Evolutionary conservation across 2,113 vertebrate species (phyloP).

Genomic region (Rhabdornis inornatus): DNA sequence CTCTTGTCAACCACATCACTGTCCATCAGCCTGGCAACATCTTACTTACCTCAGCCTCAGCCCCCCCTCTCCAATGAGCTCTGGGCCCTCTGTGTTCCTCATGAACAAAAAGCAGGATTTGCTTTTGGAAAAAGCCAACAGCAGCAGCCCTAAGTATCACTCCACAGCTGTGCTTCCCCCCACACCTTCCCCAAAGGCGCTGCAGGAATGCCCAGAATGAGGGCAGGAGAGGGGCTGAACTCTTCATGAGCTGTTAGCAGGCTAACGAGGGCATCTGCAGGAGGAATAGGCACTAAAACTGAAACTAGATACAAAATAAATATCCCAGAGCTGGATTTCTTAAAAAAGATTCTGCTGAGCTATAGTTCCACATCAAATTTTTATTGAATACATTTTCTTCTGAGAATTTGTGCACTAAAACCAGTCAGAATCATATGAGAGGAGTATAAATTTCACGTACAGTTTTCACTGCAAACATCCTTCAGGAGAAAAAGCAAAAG

Average conservation of each 20-base stretch:
- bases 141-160: background rate
- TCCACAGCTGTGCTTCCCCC: background rate
- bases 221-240: background rate
- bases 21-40: background rate
- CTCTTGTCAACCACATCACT: background rate
- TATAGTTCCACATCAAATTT: slow-evolving; percentile 74
- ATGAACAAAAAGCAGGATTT: background rate
- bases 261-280: slow-evolving; percentile 55
- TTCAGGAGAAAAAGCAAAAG: slow-evolving; percentile 29
- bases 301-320: slow-evolving; percentile 54
- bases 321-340: slow-evolving; percentile 69
- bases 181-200: background rate
- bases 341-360: slow-evolving; percentile 73
- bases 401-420: slow-evolving; percentile 73
- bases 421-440: slow-evolving; percentile 63
- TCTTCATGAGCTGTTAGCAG: background rate
- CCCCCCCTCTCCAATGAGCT: background rate
- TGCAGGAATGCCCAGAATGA: background rate
- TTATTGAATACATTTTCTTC: slow-evolving; percentile 77
- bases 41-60: background rate
- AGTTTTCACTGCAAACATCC: slow-evolving; percentile 45
- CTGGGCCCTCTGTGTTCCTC: background rate
- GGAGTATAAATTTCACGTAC: slow-evolving; percentile 64
- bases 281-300: slow-evolving; percentile 32
- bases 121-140: background rate